A percentile compares a stretch with the other conserved stretches of the same genome.
Evolutionary conservation across 2,797 vertebrate species (phyloP).

Genomic region (Vireo griseus): DNA sequence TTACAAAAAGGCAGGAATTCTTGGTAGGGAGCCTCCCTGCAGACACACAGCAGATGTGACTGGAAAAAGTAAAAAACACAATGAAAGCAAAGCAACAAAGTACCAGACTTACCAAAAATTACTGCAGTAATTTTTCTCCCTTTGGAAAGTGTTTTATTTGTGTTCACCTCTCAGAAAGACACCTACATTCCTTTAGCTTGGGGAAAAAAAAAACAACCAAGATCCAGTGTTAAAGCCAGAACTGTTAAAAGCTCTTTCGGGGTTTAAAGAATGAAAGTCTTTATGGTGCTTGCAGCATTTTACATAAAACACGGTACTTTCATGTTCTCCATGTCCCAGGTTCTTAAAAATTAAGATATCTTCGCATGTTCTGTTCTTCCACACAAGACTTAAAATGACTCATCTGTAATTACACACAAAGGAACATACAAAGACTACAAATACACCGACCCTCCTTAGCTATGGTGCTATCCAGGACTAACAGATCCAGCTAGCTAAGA

Average conservation of each 20-base stretch:
- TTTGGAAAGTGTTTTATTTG: neutral
- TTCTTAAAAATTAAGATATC: neutral
- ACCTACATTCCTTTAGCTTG: neutral
- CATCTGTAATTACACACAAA: neutral
- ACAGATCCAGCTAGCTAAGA: neutral
- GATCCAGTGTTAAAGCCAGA: neutral
- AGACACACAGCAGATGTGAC: neutral
- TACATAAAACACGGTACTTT: neutral
- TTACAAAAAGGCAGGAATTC: neutral
- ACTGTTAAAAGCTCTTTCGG: neutral
- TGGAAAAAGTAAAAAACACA: neutral
- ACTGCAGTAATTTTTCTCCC: neutral
- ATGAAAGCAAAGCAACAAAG: neutral
- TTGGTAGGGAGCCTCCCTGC: neutral
- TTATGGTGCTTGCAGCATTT: neutral
- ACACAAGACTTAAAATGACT: neutral
- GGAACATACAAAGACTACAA: neutral
- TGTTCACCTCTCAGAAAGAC: neutral
- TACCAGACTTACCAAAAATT: neutral
- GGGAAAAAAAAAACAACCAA: fast-evolving
- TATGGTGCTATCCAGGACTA: neutral
- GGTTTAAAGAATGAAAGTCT: neutral
- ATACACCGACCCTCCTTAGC: neutral
- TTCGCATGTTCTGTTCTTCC: neutral
- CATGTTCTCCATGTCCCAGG: neutral